Conservation (phyloP, 2,113 vertebrate genomes). For the Sigmodon hispidus region DNA sequence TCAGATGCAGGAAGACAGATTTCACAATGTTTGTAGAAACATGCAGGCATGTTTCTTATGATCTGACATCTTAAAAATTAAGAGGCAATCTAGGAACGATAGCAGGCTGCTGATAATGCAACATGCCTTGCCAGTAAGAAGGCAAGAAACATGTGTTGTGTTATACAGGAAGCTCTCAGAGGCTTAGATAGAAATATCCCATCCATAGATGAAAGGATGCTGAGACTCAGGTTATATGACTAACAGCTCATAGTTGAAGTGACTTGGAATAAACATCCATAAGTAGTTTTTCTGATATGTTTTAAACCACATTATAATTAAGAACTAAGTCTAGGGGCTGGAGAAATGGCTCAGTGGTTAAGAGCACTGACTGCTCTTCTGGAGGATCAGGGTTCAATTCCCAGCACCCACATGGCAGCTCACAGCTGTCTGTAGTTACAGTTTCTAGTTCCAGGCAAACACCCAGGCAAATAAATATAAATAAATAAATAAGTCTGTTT, state of each 20-base stretch:
- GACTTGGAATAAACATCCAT: not conserved
- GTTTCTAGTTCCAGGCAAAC: too few relatives aligned
- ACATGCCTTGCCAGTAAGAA: not conserved
- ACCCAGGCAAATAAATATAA: too few relatives aligned
- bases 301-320: constrained; percentile 8
- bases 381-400: too few relatives aligned
- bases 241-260: constrained; percentile 37
- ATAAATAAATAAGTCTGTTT: not conserved
- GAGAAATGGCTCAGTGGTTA: too few relatives aligned
- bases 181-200: constrained; percentile 3
- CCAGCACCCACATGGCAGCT: too few relatives aligned
- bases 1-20: constrained; percentile 53
- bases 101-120: not conserved
- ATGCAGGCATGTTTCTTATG: constrained; percentile 3
- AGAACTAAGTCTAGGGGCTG: too few relatives aligned
- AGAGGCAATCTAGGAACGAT: constrained; percentile 24
- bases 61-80: constrained; percentile 29
- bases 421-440: too few relatives aligned
- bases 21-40: constrained; percentile 46
- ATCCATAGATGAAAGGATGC: not conserved
- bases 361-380: too few relatives aligned
- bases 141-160: not conserved
- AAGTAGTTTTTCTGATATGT: not conserved
- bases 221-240: not conserved
- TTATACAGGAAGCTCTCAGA: not conserved